Evolutionary conservation across 2,113 vertebrate genomes (phyloP).

Genomic region (Cisticola juncidis): DNA sequence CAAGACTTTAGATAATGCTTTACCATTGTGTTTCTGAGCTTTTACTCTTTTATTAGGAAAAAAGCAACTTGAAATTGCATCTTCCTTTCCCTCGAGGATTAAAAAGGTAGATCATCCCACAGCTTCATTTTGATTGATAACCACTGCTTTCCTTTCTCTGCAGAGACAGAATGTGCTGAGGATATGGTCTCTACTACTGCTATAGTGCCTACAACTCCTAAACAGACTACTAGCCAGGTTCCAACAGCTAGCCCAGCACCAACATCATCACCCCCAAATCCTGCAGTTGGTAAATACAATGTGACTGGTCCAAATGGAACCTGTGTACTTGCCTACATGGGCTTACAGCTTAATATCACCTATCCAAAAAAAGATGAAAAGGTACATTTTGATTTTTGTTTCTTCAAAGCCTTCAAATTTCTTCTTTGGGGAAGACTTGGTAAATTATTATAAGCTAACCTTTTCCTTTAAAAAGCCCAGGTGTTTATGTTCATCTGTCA

Average conservation of each 20-base stretch:
- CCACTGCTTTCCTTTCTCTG: neutral
- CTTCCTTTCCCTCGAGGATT: neutral
- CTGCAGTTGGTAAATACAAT: constrained; percentile 73
- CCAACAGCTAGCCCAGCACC: constrained; percentile 35
- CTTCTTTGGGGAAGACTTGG: neutral
- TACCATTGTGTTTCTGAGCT: neutral
- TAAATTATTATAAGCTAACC: neutral
- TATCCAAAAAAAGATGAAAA: constrained; percentile 73
- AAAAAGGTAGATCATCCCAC: neutral
- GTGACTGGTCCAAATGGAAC: constrained; percentile 76
- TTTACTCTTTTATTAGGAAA: neutral
- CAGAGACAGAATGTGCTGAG: constrained; percentile 83
- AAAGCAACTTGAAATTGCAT: neutral
- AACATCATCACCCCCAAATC: constrained; percentile 55
- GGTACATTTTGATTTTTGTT: constrained; percentile 35
- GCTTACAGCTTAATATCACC: constrained; percentile 86
- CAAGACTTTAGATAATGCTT: neutral
- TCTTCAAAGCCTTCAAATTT: neutral
- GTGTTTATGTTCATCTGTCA: neutral
- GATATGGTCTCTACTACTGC: constrained; percentile 65
- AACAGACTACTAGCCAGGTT: constrained; percentile 7
- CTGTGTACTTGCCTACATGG: constrained; percentile 87
- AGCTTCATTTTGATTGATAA: neutral
- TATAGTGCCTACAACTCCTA: neutral
- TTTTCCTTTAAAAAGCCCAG: neutral